Percentiles rank a stretch among this genome's conserved stretches.
These are phyloP conservation scores for Semnopithecus entellus DNA, from an alignment of 2,113 vertebrate genomes.

Conservation along the genomic window DNA sequence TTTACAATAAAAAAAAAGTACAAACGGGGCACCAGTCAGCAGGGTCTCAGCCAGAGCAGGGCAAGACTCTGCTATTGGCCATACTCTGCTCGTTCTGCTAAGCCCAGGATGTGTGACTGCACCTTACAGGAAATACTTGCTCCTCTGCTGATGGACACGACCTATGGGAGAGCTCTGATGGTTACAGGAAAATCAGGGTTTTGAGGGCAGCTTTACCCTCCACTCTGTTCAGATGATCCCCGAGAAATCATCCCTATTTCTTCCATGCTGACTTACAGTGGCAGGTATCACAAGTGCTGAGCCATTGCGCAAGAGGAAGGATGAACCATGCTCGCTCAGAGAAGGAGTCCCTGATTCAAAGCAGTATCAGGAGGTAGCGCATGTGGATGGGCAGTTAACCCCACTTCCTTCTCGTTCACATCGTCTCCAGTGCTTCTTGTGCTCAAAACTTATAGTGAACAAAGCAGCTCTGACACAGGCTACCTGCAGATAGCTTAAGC, in stretches of 20 bases:
- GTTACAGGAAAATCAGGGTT: background rate
- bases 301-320: background rate
- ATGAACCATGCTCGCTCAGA: background rate
- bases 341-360: background rate
- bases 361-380: background rate
- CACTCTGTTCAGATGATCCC: background rate
- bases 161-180: background rate
- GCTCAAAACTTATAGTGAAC: too few relatives aligned
- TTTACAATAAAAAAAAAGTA: background rate
- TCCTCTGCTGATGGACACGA: background rate
- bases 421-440: background rate
- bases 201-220: background rate
- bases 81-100: background rate
- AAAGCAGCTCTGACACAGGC: background rate
- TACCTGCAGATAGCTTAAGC: too few relatives aligned
- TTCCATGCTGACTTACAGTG: too few relatives aligned
- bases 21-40: background rate
- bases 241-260: too few relatives aligned
- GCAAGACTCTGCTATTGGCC: background rate
- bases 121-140: too few relatives aligned
- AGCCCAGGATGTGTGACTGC: background rate
- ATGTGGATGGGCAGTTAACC: fast-evolving
- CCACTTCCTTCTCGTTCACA: background rate
- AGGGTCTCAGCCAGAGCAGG: background rate
- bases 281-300: background rate